These are phyloP conservation scores for Euzetes globulus DNA, from an alignment of 2,888 invertebrate species.

Conservation along the genomic window DNA sequence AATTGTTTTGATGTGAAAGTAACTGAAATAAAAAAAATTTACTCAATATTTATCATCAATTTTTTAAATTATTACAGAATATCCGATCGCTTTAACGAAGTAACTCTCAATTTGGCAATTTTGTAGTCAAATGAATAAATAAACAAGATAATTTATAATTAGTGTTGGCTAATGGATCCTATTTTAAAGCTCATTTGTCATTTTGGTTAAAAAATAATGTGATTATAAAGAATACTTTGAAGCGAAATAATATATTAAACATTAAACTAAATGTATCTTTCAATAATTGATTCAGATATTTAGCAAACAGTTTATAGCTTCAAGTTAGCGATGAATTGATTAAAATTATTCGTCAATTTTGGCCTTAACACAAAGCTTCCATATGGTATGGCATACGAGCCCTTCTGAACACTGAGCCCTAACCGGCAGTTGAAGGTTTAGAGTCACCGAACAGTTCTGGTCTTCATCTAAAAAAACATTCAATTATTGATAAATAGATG, in stretches of 20 bases:
- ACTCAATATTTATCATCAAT: no score
- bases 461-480: constrained; percentile 3
- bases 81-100: no score
- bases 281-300: not conserved
- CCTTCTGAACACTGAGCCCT: constrained; percentile 4
- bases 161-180: no score
- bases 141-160: no score
- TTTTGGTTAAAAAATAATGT: no score
- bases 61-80: no score
- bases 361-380: not conserved
- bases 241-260: no score
- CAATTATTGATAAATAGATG: not conserved
- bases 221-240: no score
- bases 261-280: no score
- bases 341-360: not conserved
- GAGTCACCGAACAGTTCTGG: constrained; percentile 19
- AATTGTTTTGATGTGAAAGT: not conserved
- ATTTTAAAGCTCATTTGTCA: no score
- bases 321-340: not conserved
- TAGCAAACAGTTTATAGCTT: not conserved
- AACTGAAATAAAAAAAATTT: not conserved
- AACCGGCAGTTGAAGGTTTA: not conserved
- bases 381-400: not conserved
- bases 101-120: no score
- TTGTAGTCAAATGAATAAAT: no score